Base-by-base conservation (phyloP, 2,888 invertebrate genomes). In the Trichacis sp. region DNA sequence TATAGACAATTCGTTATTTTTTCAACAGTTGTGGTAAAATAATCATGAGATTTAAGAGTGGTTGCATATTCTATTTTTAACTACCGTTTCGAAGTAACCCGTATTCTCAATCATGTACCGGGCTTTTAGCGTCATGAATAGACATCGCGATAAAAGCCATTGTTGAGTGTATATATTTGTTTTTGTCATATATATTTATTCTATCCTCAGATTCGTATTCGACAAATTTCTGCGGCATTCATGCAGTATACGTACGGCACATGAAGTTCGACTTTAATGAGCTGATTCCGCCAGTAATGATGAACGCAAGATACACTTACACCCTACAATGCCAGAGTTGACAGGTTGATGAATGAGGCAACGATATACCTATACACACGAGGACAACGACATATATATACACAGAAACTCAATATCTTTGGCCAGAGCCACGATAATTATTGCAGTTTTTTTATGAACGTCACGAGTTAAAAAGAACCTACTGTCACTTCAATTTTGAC, bases 261-360 rank as follows among this genome's bases (percentile, higher is more conserved):
- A 9, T 42, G 6, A 14, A 42, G 18, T 14, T 42, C 15, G 20
- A 45, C 45, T 45, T 45, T 45, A 9, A 45, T 20, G 18, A 45
- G 20, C 45, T 20, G 45, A 45, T 45, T 18, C 18, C 20, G 11
- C 18, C 20, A 5, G 20, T 20, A 19, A 19, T 45, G 19, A 15
- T 15, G 12, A 19, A 18, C 45, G n/a, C 12, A 15, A 45, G 20
- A 45, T 15, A 45, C 45, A 45, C 45, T 45, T 24, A 24, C 24
- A 24, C 8, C 8, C 24, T 8, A 24, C 24, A 8, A n/a, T 24
- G 29, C 3, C 46, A 24, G 46, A 29, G 46, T 24, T 29, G 46
- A 46, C 46, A 46, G 24, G 46, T 29, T 46, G 46, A 46, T 46
- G 24, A 46, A 46, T 12, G 46, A 46, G 46, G 29, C 24, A 24